phyloP scores from a whole-genome alignment of 1,140 invertebrate species.

The Episyrphus balteatus region DNA sequence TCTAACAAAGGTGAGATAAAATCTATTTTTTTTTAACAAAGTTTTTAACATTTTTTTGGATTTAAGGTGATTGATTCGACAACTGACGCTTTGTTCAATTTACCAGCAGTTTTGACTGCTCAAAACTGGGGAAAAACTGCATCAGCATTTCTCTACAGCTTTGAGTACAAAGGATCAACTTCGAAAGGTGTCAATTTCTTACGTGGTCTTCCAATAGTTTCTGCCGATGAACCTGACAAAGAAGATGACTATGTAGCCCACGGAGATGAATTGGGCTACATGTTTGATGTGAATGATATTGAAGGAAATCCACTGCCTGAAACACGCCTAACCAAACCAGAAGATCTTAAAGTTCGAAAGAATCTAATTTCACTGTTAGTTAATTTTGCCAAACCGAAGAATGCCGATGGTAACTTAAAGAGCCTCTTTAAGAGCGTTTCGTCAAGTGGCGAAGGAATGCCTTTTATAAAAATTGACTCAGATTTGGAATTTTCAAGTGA shows the following conservation, averaged over 20 bases:
- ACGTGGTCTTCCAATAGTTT: constrained; percentile 45
- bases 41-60: too few species aligned
- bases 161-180: constrained; percentile 53
- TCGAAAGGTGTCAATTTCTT: constrained; percentile 50
- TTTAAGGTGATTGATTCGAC: constrained; percentile 40
- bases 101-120: constrained; percentile 57
- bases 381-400: constrained; percentile 45
- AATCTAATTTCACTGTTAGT: constrained; percentile 51
- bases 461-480: constrained; percentile 43
- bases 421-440: constrained; percentile 36
- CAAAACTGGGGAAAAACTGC: constrained; percentile 49
- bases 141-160: constrained; percentile 57
- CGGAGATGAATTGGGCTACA: constrained; percentile 56
- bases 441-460: constrained; percentile 33
- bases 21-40: constrained; percentile 2
- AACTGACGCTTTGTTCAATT: constrained; percentile 58
- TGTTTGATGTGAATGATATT: constrained; percentile 51
- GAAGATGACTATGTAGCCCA: constrained; percentile 38
- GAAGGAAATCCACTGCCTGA: constrained; percentile 41
- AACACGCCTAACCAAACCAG: constrained; percentile 32
- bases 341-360: constrained; percentile 48
- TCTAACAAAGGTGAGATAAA: constrained; percentile 16
- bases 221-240: constrained; percentile 20
- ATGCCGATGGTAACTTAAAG: too few species aligned
- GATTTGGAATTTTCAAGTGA: constrained; percentile 38